phyloP scores from a whole-genome alignment of 2,113 vertebrate genomes.

The Petaurus breviceps region DNA sequence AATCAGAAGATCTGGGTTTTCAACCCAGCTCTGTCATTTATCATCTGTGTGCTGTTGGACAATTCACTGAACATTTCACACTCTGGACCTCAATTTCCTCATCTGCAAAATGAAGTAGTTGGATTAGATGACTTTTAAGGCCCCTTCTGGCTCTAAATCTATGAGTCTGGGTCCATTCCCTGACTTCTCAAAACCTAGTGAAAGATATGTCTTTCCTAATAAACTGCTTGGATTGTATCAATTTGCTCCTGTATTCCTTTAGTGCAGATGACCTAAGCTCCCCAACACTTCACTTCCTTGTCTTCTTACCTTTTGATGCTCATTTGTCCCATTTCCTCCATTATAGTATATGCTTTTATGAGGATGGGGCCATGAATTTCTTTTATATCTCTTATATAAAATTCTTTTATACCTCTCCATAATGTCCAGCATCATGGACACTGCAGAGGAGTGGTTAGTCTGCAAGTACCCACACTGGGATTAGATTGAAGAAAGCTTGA shows the following conservation, averaged over 20 bases:
- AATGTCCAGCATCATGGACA: not conserved
- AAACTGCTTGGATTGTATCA: not conserved
- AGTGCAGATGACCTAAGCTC: not conserved
- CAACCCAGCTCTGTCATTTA: not conserved
- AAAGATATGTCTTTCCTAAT: not conserved
- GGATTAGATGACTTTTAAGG: not conserved
- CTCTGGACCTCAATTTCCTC: not conserved
- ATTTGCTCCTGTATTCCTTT: not conserved
- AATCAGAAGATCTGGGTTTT: not conserved
- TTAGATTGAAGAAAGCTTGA: not conserved
- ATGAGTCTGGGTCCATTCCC: not conserved
- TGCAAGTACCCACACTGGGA: not conserved
- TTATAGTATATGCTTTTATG: not conserved
- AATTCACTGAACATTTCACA: not conserved
- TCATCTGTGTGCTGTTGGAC: not conserved
- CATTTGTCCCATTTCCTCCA: not conserved
- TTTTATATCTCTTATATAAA: not conserved
- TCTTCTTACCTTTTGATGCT: not conserved
- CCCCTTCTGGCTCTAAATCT: not conserved
- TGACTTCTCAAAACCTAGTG: not conserved
- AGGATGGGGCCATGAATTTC: not conserved
- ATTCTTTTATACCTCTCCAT: not conserved
- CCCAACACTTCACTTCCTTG: not conserved
- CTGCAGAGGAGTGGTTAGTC: not conserved
- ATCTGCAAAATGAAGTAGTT: not conserved